A percentile compares a stretch with the other conserved stretches of the same genome.
Evolutionary conservation across 1,140 invertebrate species (phyloP).

Genomic region (Scaptomyza montana): DNA sequence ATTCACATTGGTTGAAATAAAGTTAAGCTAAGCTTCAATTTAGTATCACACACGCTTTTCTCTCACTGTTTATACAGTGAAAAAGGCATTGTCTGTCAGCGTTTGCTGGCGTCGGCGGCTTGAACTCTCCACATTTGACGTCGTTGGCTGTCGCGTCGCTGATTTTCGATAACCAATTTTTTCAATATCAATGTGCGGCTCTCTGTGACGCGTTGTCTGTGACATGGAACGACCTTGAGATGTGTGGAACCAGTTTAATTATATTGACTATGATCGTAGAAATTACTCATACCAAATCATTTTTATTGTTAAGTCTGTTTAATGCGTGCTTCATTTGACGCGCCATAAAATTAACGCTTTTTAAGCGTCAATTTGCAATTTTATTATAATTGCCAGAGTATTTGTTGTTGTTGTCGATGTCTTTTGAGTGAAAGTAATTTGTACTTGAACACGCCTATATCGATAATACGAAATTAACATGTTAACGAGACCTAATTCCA

Average conservation of each 20-base stretch:
- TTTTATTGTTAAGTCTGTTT: constrained; percentile 3
- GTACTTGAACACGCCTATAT: constrained; percentile 35
- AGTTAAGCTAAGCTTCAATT: no score
- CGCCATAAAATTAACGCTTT: constrained; percentile 52
- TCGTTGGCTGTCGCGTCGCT: not conserved
- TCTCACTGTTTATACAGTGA: constrained; percentile 47
- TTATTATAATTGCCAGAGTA: constrained; percentile 20
- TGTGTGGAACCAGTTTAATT: constrained; percentile 55
- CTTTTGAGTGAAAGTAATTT: constrained; percentile 74
- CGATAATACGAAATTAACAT: constrained; percentile 23
- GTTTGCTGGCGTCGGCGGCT: not conserved
- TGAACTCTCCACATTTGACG: constrained; percentile 58
- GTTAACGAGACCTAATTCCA: constrained; percentile 14
- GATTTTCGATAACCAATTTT: constrained; percentile 49
- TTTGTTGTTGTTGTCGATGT: constrained; percentile 28
- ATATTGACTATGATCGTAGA: constrained; percentile 9
- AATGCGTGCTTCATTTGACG: constrained; percentile 55
- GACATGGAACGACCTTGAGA: constrained; percentile 73
- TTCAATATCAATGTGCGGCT: constrained; percentile 44
- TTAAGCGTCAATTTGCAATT: constrained; percentile 44
- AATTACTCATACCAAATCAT: constrained; percentile 16
- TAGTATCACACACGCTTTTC: no score
- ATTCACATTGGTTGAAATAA: no score
- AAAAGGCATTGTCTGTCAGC: constrained; percentile 47
- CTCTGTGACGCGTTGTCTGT: constrained; percentile 53